A percentile compares a stretch with the other conserved stretches of the same genome.
phyloP scores from a whole-genome alignment of 1,140 invertebrate species.

The Drosophila nigrodunni region DNA sequence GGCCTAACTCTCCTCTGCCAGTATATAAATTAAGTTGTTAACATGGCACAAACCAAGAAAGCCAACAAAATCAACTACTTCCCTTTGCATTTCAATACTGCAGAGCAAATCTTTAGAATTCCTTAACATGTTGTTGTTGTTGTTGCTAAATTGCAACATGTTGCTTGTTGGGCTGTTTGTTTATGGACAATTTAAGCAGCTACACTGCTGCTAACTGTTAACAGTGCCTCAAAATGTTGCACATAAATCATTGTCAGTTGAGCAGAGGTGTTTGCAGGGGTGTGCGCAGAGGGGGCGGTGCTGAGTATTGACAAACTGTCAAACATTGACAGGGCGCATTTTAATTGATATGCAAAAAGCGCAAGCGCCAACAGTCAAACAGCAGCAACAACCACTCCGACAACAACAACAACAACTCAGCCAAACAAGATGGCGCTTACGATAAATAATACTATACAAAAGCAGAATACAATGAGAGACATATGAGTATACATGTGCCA shows the following conservation, averaged over 20 bases:
- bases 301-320: conserved; percentile 81
- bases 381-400: conserved; percentile 25
- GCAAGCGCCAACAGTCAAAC: conserved; percentile 67
- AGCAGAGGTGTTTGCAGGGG: neutral
- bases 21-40: conserved; percentile 82
- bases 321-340: conserved; percentile 77
- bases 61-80: conserved; percentile 57
- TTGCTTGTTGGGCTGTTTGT: conserved; percentile 12
- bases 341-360: conserved; percentile 84
- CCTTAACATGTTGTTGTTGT: conserved; percentile 7
- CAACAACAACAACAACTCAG: conserved; percentile 9
- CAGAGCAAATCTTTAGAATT: conserved; percentile 4
- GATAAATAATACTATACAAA: conserved; percentile 72
- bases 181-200: conserved; percentile 25
- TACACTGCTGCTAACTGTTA: conserved; percentile 19
- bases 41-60: conserved; percentile 74
- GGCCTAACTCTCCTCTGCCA: conserved; percentile 37
- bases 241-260: conserved; percentile 76
- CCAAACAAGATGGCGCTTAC: conserved; percentile 77
- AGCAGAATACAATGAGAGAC: conserved; percentile 40
- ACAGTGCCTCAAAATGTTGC: conserved; percentile 38
- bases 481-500: conserved; percentile 13
- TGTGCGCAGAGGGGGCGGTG: conserved; percentile 7
- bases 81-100: conserved; percentile 25
- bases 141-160: conserved; percentile 46